Percentiles rank a stretch among this genome's conserved stretches.
Evolutionary conservation across 1,140 invertebrate species (phyloP).

Genomic region (Bombyx mandarina): DNA sequence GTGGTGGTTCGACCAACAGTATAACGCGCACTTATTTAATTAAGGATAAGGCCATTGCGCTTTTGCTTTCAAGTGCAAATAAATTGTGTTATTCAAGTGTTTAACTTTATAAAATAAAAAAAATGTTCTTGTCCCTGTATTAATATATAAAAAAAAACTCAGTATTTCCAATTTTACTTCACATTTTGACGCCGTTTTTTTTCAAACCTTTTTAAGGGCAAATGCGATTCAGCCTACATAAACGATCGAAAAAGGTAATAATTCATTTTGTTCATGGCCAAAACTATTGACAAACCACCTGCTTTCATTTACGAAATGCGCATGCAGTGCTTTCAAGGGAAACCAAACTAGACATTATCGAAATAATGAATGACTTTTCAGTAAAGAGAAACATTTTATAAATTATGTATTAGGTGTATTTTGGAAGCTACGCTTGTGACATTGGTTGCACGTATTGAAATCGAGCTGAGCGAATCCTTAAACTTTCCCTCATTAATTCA

Average conservation of each 20-base stretch:
- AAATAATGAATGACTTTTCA: not conserved
- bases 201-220: no score
- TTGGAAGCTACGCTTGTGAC: slow-evolving; percentile 11
- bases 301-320: no score
- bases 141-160: not conserved
- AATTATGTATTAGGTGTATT: no score
- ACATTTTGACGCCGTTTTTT: no score
- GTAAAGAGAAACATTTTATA: no score
- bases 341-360: no score
- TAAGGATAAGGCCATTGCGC: slow-evolving; percentile 11
- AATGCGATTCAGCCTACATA: no score
- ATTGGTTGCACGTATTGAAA: slow-evolving; percentile 34
- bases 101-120: not conserved
- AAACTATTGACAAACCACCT: no score
- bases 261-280: no score
- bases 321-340: no score
- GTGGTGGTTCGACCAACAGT: slow-evolving; percentile 6
- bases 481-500: slow-evolving; percentile 66
- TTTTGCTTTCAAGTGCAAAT: not conserved
- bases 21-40: slow-evolving; percentile 35
- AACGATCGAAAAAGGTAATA: no score
- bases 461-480: slow-evolving; percentile 48
- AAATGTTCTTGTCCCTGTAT: not conserved
- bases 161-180: no score
- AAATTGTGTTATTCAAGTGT: not conserved